Base-by-base conservation (phyloP, 2,113 vertebrate species). In the Crotalus tigris region DNA sequence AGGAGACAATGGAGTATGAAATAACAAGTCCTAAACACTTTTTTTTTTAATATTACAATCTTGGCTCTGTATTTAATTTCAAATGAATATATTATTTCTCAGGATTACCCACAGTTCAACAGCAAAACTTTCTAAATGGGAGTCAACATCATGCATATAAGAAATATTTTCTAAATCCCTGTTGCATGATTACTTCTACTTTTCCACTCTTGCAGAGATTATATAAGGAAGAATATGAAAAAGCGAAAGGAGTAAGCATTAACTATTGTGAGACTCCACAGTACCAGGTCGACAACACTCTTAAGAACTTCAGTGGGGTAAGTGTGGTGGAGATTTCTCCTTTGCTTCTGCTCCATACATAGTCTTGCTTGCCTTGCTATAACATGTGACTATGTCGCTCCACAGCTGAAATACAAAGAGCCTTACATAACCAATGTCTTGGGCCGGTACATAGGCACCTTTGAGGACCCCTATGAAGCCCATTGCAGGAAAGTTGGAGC, bases 231-330 rank as follows among this genome's bases (percentile, higher is more conserved):
- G 98, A 94, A 93, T 99, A 99, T 95, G 98, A 99, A 85, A 98
- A 98, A 93, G 97, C 98, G 61, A 98, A 95, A 96, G 98, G 98
- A 91, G 98, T 33, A 94, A 99, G 97, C 95, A 98, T 99, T 97
- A 99, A 99, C 96, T 99, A 99, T 97, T 99, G 99, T 15, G 98
- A 99, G 53, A 99, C 99, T 3, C 99, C 99, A 0, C 99, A 99
- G 95, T 99, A 99, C 96, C 98, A 99, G 95, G 97, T 98, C 57
- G 99, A 99, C 94, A 98, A 96, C 1, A 97, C 98, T 88, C 97
- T 99, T 59, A 99, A 99, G 96, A 96, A 97, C 93, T 99, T 99
- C 46, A 97, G 95, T 53, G 98, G 99, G 85, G 99, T 99, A 95
- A 55, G 98, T 96, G n/a, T n/a, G 92, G 11, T 69, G 46, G 0